A percentile compares a stretch with the other conserved stretches of the same genome.
Evolutionary conservation across 1,140 invertebrate species (phyloP).

Genomic region (Magallana gigas): DNA sequence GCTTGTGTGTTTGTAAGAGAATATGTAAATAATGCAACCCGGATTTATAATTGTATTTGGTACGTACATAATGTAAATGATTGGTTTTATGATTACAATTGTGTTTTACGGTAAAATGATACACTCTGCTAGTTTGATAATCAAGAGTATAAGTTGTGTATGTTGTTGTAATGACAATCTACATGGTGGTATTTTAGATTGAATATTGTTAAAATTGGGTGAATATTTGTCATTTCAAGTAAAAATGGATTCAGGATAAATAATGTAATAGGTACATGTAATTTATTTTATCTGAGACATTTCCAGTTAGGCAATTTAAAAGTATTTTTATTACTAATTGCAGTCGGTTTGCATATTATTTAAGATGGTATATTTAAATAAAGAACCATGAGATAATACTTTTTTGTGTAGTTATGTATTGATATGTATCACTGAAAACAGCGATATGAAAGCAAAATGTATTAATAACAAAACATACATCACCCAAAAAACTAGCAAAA

Average conservation of each 20-base stretch:
- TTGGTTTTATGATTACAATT: not conserved
- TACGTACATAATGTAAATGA: not conserved
- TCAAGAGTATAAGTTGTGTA: no score
- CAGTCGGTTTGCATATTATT: no score
- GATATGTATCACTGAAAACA: no score
- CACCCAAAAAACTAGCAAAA: no score
- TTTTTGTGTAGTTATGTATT: no score
- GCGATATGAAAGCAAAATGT: no score
- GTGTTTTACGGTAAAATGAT: not conserved
- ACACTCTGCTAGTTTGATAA: not conserved
- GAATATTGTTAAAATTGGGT: not conserved
- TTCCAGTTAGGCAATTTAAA: not conserved
- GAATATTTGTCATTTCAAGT: not conserved
- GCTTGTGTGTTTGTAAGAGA: not conserved
- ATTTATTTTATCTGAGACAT: not conserved
- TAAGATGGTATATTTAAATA: no score
- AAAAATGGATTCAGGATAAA: not conserved
- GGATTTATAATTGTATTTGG: not conserved
- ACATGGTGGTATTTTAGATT: not conserved
- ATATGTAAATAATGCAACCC: slow-evolving; percentile 8
- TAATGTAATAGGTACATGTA: not conserved
- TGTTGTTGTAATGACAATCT: no score
- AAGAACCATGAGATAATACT: no score
- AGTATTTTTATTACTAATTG: no score
- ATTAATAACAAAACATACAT: no score